Evolutionary conservation across 2,888 invertebrate genomes (phyloP), one percentile per base, ranked within the genome.

Genomic region (Chorisops tibialis): DNA sequence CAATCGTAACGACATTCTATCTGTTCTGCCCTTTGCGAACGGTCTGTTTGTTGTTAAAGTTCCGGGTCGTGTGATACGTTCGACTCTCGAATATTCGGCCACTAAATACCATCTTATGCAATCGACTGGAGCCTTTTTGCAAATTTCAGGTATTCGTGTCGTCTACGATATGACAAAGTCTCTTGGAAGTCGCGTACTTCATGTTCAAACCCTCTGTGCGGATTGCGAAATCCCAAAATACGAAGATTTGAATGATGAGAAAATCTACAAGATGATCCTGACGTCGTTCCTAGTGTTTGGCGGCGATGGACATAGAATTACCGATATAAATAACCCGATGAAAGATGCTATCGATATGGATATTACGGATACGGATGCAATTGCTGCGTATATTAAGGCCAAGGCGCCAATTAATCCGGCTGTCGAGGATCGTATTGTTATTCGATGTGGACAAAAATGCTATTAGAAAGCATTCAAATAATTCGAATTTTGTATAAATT

Each of bases 1-100:
- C 9, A 89, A 88, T 0, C 80, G 83, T 70, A 88, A 84, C 4
- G 91, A 93, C 70, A 72, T 94, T 1, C 69, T 90, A 22, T 82
- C 83, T 0, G 86, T 87, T 0, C 76, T 91, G 71, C 95, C 96
- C 0, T 96, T 93, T 73, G 83, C 83, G 21, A 90, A 89, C 69
- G 80, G 81, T 39, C 73, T 93, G 9, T 82, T 85, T 18, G 80
- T 85, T 38, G 74, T 88, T 0, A 80, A 80, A 45, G 75, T 94
- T n/a, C 84, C 79, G 19, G 95, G 94, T 0, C 78, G 79, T 49
- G 77, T 79, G 24, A 73, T 96, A 4, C 73, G 80, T 58, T 77
- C 83, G 58, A 84, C 87, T 69, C 77, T 93, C 3, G 91, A 93
- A 72, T 83, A 83, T 73, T 81, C 87, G 1, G 89, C 91, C 1